These are phyloP conservation scores for Seriola aureovittata DNA, from an alignment of 2,113 vertebrate genomes.

Conservation along the genomic window DNA sequence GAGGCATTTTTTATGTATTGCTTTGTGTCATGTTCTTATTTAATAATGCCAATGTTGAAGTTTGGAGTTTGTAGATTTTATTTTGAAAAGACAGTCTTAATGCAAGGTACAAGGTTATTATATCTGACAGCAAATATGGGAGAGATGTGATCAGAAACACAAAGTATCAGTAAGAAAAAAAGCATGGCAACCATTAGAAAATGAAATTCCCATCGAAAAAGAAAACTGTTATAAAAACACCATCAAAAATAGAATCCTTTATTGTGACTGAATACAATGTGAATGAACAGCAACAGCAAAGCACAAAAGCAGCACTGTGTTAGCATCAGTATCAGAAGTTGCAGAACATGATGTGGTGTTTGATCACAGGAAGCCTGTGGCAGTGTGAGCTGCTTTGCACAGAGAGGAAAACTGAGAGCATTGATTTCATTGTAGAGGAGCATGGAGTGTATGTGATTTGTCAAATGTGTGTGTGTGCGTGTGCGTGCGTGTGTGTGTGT, in stretches of 20 bases:
- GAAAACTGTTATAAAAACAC: conserved; percentile 6
- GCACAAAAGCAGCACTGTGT: conserved; percentile 61
- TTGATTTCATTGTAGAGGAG: conserved; percentile 77
- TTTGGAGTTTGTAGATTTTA: not conserved
- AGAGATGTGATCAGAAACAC: not conserved
- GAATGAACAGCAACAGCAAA: conserved; percentile 45
- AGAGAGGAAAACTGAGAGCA: conserved; percentile 70
- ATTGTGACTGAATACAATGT: conserved; percentile 50
- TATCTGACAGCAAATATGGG: not conserved
- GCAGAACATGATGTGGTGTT: conserved; percentile 74
- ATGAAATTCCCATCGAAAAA: conserved; percentile 2
- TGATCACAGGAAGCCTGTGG: conserved; percentile 78
- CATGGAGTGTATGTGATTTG: conserved; percentile 61
- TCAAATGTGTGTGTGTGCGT: conserved; percentile 46
- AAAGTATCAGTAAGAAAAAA: conserved; percentile 3
- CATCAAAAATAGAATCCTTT: conserved; percentile 42
- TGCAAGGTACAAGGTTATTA: not conserved
- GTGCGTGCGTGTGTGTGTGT: conserved; percentile 50
- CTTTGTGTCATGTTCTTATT: not conserved
- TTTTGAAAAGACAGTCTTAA: not conserved
- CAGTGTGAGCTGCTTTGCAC: conserved; percentile 58
- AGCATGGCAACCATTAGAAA: not conserved
- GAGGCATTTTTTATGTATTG: not conserved
- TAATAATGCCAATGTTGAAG: not conserved
- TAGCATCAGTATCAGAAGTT: conserved; percentile 63